Percentiles rank a stretch among this genome's conserved stretches.
Evolutionary conservation across 2,113 vertebrate genomes (phyloP).

Genomic region (Bos javanicus): DNA sequence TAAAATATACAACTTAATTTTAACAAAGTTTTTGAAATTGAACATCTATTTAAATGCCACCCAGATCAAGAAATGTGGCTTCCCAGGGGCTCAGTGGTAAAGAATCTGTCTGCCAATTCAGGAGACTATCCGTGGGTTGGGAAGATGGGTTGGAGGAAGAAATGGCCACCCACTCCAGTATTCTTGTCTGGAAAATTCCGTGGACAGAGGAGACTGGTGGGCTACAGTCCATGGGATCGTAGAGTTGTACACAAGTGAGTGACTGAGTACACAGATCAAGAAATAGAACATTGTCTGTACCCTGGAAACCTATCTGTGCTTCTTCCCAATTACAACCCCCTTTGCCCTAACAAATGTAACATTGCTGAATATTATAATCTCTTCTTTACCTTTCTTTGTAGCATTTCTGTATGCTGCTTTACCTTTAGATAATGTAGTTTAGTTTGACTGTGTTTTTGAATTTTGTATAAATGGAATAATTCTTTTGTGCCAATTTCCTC

Average conservation of each 20-base stretch:
- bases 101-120: background rate
- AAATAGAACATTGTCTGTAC: background rate
- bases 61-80: background rate
- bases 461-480: background rate
- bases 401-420: background rate
- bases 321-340: background rate
- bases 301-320: background rate
- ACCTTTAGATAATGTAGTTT: background rate
- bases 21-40: background rate
- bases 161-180: background rate
- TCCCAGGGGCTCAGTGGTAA: background rate
- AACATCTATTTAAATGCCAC: background rate
- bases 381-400: background rate
- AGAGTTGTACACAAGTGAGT: background rate
- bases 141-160: background rate
- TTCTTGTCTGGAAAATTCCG: background rate
- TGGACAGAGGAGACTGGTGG: background rate
- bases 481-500: background rate
- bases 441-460: background rate
- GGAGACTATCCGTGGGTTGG: background rate
- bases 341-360: background rate
- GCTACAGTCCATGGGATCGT: rapidly evolving
- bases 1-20: background rate
- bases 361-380: background rate
- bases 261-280: background rate